Evolutionary conservation across 2,113 vertebrate species (phyloP), one percentile per base, ranked within the genome.

Genomic region (Archilochus colubris): DNA sequence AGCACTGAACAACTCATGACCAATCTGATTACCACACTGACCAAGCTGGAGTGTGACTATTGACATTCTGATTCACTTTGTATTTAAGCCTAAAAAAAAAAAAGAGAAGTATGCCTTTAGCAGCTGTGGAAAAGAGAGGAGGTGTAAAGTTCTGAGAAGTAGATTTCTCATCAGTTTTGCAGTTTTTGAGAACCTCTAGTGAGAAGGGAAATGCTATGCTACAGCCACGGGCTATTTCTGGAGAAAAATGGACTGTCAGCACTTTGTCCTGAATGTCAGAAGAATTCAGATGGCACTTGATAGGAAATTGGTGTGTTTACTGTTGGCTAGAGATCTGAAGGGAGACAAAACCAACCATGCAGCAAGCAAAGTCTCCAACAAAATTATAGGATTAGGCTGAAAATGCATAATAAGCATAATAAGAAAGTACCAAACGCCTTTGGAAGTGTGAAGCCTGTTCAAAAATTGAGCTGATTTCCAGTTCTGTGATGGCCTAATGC

Each of bases 1-100:
- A 54, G 96, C 40, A 78, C 97, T 98, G 58, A 99, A 99, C 57
- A 99, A 91, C 95, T 99, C 98, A 2, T 97, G 98, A 21, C 99
- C 99, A 68, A 99, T 97, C 91, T 99, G 99, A 95, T 99, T 99
- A 46, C 99, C 99, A 77, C 99, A 99, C 95, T 99, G 99, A 31
- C 99, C 99, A 30, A 99, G 97, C 89, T 99, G 99, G 21, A 99
- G 96, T 2, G 98, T 98, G 64, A 99, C 97, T 38, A 99, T 55
- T 4, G 99, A 99, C 99, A 99, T 99, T 19, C 51, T 95, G 36
- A 43, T 22, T 46, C 53, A 21, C 59, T 80, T 11, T 23, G 40
- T 25, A 17, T 22, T 82, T 80, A 46, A 74, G 50, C 74, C 97
- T 95, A 82, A n/a, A 86, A 73, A 82, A 33, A 86, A 73, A 73